phyloP scores from a whole-genome alignment of 2,113 vertebrate species.

The Corythornis vintsioides region DNA sequence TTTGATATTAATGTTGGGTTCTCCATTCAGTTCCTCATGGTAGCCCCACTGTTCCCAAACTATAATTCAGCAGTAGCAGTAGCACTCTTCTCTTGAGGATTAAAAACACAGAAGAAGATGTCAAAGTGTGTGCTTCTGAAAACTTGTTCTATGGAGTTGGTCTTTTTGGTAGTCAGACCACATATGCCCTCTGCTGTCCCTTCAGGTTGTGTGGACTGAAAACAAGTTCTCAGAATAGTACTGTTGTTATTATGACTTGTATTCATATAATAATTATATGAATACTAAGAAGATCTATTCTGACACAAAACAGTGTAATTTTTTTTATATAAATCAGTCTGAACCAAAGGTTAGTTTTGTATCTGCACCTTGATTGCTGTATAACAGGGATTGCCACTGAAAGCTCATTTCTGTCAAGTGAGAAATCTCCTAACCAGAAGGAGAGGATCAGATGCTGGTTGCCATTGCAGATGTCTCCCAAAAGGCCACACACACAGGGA shows the following conservation, averaged over 20 bases:
- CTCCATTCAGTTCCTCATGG: not conserved
- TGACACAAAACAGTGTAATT: not conserved
- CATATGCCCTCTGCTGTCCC: slow-evolving; percentile 66
- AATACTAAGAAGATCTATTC: not conserved
- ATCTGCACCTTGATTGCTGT: not conserved
- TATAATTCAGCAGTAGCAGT: not conserved
- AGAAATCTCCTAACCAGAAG: not conserved
- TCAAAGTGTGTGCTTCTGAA: not conserved
- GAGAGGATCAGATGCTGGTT: not conserved
- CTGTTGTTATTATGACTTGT: not conserved
- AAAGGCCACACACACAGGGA: not conserved
- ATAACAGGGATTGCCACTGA: not conserved
- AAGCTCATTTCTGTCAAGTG: not conserved
- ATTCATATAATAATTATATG: not conserved
- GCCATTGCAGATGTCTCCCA: not conserved
- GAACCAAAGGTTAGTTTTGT: not conserved
- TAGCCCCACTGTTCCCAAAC: not conserved
- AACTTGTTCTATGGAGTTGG: not conserved
- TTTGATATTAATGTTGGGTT: not conserved
- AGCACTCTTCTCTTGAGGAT: not conserved
- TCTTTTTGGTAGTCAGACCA: slow-evolving; percentile 25
- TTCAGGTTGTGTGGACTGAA: not conserved
- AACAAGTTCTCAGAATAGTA: not conserved
- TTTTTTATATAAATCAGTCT: not conserved
- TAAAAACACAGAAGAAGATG: not conserved